phyloP scores from a whole-genome alignment of 1,140 invertebrate species.

The Drosophila dunni region DNA sequence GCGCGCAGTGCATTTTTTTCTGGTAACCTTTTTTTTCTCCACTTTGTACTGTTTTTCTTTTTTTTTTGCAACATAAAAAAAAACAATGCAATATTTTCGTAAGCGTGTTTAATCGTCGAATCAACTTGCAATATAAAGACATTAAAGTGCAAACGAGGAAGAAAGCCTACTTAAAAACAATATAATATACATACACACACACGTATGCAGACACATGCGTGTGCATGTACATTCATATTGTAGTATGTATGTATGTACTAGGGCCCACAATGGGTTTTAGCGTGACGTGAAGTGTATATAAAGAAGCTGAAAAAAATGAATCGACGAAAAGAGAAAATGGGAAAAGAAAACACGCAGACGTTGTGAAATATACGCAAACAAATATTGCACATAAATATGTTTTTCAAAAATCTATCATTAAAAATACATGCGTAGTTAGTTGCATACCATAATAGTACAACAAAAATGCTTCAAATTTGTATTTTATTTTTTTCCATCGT shows the following conservation, averaged over 20 bases:
- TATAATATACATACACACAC: constrained; percentile 66
- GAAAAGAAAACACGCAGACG: constrained; percentile 62
- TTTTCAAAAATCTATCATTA: constrained; percentile 22
- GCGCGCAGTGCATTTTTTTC: constrained; percentile 79
- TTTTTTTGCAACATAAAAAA: constrained; percentile 39
- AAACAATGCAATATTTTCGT: constrained; percentile 43
- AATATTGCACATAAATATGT: constrained; percentile 55
- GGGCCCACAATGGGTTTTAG: constrained; percentile 64
- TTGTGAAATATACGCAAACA: constrained; percentile 65
- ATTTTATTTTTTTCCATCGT: constrained; percentile 45
- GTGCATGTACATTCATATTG: constrained; percentile 47
- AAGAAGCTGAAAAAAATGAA: constrained; percentile 52
- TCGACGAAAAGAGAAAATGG: constrained; percentile 65
- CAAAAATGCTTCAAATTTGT: constrained; percentile 49
- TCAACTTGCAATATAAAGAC: constrained; percentile 46
- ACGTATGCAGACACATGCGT: constrained; percentile 57
- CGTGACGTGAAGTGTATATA: constrained; percentile 77
- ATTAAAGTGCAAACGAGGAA: constrained; percentile 45
- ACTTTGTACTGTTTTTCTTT: constrained; percentile 47
- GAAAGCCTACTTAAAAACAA: constrained; percentile 41
- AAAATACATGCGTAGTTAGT: constrained; percentile 56
- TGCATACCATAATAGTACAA: constrained; percentile 49
- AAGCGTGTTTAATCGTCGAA: constrained; percentile 23
- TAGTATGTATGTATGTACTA: constrained; percentile 38
- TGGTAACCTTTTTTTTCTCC: constrained; percentile 72